These are phyloP conservation scores for Eupleurogrammus muticus DNA, from an alignment of 2,797 vertebrate genomes.

Conservation along the genomic window DNA sequence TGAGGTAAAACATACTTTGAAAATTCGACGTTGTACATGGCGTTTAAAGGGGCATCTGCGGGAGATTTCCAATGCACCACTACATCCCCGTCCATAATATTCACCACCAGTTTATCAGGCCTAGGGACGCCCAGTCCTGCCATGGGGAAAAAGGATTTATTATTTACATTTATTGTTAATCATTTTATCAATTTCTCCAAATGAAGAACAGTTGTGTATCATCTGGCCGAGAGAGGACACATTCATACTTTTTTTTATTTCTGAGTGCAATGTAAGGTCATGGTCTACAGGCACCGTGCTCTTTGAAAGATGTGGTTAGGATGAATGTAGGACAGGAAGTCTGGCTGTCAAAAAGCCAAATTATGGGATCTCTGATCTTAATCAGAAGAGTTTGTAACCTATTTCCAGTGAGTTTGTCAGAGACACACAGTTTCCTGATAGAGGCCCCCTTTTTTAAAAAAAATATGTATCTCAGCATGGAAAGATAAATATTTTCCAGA, in stretches of 20 bases:
- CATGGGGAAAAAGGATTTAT: background rate
- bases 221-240: background rate
- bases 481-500: background rate
- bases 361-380: background rate
- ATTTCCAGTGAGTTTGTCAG: background rate
- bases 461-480: background rate
- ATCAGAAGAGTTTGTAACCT: background rate
- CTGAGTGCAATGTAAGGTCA: background rate
- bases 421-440: background rate
- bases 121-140: constrained; percentile 27
- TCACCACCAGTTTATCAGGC: constrained; percentile 48
- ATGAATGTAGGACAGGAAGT: constrained; percentile 25
- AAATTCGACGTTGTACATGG: constrained; percentile 74
- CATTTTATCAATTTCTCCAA: background rate
- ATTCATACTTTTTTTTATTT: background rate
- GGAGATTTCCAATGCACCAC: constrained; percentile 68
- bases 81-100: constrained; percentile 74
- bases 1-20: constrained; percentile 63
- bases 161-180: background rate
- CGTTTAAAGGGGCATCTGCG: constrained; percentile 2
- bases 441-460: background rate
- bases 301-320: background rate
- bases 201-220: background rate
- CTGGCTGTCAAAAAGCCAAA: background rate
- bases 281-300: background rate